These are phyloP conservation scores for Philotrypesis tridentata DNA, from an alignment of 1,140 invertebrate species.

Conservation along the genomic window DNA sequence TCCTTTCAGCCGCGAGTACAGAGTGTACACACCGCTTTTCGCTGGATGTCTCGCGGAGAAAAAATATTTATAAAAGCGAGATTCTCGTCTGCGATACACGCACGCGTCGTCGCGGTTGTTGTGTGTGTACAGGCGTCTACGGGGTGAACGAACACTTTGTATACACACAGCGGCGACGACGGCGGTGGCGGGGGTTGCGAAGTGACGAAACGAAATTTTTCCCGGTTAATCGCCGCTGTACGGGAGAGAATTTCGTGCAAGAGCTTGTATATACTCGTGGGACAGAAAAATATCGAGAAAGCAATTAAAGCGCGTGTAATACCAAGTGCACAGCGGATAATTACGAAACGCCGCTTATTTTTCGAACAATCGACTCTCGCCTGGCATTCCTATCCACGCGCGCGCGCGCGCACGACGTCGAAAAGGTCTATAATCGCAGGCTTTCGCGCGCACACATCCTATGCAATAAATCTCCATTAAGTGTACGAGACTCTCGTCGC, in stretches of 20 bases:
- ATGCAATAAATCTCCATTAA: constrained; percentile 38
- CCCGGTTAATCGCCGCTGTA: background rate
- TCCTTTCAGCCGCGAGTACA: background rate
- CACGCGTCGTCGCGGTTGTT: too few species aligned
- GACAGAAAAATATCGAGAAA: background rate
- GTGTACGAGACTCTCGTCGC: background rate
- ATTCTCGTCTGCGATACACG: background rate
- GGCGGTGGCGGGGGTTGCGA: background rate
- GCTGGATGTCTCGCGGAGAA: background rate
- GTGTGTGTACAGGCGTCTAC: background rate
- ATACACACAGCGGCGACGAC: too few species aligned
- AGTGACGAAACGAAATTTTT: background rate
- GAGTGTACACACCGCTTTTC: background rate
- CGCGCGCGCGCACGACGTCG: too few species aligned
- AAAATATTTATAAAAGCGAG: background rate
- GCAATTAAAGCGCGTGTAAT: background rate
- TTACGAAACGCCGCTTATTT: background rate
- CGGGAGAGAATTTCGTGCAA: background rate
- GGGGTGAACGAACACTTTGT: background rate
- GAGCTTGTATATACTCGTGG: too few species aligned
- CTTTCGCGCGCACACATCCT: background rate
- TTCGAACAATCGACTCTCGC: background rate
- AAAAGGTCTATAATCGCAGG: constrained; percentile 32
- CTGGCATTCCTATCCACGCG: background rate
- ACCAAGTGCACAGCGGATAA: background rate